Percentiles rank a stretch among this genome's conserved stretches.
phyloP scores from a whole-genome alignment of 1,140 invertebrate species.

The Anoplolepis gracilipes region DNA sequence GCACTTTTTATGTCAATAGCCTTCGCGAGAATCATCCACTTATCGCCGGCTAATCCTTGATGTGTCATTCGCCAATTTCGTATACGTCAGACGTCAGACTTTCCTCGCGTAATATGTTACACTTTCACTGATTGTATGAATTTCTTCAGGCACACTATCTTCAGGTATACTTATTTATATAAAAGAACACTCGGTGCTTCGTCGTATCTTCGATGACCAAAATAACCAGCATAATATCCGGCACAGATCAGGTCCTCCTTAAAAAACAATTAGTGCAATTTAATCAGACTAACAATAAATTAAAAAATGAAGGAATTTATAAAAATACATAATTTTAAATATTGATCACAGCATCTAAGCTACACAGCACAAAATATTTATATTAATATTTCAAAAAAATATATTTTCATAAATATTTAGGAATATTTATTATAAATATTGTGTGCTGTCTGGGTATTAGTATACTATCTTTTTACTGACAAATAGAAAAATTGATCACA shows the following conservation, averaged over 20 bases:
- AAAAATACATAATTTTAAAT: not conserved
- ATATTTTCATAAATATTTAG: too few species aligned
- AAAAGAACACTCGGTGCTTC: not conserved
- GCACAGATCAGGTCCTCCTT: not conserved
- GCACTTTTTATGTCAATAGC: not conserved
- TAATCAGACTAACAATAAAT: not conserved
- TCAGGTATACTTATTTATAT: not conserved
- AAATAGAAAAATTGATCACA: too few species aligned
- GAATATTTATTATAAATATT: too few species aligned
- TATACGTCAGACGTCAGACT: not conserved
- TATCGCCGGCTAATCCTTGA: constrained; percentile 42
- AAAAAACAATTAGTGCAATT: not conserved
- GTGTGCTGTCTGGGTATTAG: too few species aligned
- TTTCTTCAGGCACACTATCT: not conserved
- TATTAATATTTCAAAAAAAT: too few species aligned
- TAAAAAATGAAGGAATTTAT: not conserved
- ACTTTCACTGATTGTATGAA: constrained; percentile 59
- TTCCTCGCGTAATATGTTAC: constrained; percentile 15
- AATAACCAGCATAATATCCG: not conserved
- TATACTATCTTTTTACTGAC: too few species aligned
- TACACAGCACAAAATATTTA: too few species aligned
- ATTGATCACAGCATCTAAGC: too few species aligned
- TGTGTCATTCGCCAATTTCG: constrained; percentile 64
- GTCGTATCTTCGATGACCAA: not conserved
- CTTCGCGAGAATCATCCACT: not conserved